Percentiles rank a stretch among this genome's conserved stretches.
These are phyloP conservation scores for Ectemnius cavifrons DNA, from an alignment of 2,888 invertebrate genomes.

Conservation along the genomic window DNA sequence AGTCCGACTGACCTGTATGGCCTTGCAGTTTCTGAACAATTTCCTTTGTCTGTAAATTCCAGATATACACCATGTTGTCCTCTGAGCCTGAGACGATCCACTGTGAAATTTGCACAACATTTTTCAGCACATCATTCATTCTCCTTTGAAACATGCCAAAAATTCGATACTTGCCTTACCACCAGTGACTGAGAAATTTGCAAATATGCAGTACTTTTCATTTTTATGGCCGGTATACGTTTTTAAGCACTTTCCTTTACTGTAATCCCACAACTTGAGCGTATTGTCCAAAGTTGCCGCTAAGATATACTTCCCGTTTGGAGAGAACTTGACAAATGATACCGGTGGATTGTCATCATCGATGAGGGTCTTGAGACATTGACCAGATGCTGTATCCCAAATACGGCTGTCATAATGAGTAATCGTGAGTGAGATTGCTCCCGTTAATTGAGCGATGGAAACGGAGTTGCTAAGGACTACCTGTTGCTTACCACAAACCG, in stretches of 20 bases:
- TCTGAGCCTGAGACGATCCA: conserved; percentile 99
- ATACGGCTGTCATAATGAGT: conserved; percentile 87
- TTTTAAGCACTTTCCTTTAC: conserved; percentile 99
- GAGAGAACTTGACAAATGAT: conserved; percentile 99
- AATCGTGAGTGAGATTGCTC: too few species aligned
- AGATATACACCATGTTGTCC: conserved; percentile 98
- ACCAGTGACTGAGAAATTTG: conserved; percentile 99
- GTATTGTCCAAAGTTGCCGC: conserved; percentile 99
- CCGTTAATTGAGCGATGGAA: too few species aligned
- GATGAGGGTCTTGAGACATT: conserved; percentile 98
- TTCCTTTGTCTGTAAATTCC: conserved; percentile 99
- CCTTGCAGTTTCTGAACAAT: conserved; percentile 98
- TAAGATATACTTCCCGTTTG: conserved; percentile 99
- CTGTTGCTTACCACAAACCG: conserved; percentile 89
- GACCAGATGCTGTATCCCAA: conserved; percentile 99
- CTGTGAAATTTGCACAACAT: conserved; percentile 77
- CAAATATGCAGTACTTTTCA: conserved; percentile 99
- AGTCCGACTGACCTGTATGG: conserved; percentile 87
- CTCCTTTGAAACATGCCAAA: too few species aligned
- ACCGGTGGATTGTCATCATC: conserved; percentile 99
- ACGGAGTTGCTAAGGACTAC: too few species aligned
- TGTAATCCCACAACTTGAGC: conserved; percentile 99
- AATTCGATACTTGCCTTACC: conserved; percentile 88
- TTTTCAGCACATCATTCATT: too few species aligned
- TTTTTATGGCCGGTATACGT: conserved; percentile 99